Evolutionary conservation across 2,797 vertebrate species (phyloP).

Genomic region (Pyrocephalus nanus): DNA sequence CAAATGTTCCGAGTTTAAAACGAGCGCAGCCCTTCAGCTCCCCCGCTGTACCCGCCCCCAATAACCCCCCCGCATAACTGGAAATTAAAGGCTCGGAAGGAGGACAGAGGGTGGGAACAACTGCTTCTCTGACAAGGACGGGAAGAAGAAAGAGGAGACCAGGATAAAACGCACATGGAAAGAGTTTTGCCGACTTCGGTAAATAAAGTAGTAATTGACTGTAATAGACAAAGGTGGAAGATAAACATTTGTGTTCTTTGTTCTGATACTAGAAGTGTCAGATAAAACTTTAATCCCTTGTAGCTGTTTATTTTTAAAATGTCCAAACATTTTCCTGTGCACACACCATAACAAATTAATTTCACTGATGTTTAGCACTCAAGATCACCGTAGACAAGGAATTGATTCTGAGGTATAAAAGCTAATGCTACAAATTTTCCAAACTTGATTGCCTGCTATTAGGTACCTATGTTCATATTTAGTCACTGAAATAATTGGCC

Average conservation of each 20-base stretch:
- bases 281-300: slow-evolving; percentile 18
- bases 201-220: slow-evolving; percentile 19
- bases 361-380: slow-evolving; percentile 31
- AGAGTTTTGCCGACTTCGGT: background rate
- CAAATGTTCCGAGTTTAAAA: background rate
- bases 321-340: slow-evolving; percentile 59
- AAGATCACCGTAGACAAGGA: background rate
- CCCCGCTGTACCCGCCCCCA: background rate
- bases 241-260: slow-evolving; percentile 48
- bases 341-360: slow-evolving; percentile 39
- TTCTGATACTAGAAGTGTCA: background rate
- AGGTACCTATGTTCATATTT: slow-evolving; percentile 49
- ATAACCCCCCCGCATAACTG: background rate
- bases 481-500: slow-evolving; percentile 62
- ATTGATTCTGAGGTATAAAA: slow-evolving; percentile 23
- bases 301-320: slow-evolving; percentile 76
- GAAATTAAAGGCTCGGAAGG: background rate
- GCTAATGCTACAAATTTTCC: slow-evolving; percentile 6
- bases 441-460: slow-evolving; percentile 17
- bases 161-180: background rate
- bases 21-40: background rate
- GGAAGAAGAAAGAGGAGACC: background rate
- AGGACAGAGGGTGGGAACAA: background rate
- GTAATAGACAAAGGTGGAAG: background rate
- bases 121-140: background rate